These are phyloP conservation scores for Rhombomys opimus DNA, from an alignment of 2,113 vertebrate species.

Conservation along the genomic window DNA sequence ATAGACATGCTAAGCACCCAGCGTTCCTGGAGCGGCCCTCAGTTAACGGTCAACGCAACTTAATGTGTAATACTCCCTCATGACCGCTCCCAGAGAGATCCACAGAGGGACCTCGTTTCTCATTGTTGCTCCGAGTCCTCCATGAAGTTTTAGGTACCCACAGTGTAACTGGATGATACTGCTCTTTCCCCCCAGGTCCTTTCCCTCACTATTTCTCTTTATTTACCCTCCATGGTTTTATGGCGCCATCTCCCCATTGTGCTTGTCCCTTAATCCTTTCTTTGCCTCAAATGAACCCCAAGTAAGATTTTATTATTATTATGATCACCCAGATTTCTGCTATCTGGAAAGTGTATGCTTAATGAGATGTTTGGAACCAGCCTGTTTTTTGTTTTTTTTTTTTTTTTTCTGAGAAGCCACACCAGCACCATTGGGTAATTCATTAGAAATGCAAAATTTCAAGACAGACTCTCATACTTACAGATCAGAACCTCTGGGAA, in stretches of 20 bases:
- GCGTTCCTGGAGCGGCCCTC: no score
- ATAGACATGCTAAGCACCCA: neutral
- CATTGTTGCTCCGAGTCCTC: neutral
- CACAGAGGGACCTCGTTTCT: neutral
- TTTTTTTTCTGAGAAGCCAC: neutral
- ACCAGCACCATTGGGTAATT: neutral
- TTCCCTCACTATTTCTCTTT: neutral
- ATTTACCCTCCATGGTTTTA: no score
- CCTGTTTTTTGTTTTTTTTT: no score
- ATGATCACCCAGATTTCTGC: neutral
- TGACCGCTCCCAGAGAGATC: neutral
- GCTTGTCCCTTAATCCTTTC: neutral
- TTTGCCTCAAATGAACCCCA: neutral
- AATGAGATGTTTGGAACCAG: neutral
- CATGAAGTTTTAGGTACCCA: neutral
- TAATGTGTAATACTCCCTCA: no score
- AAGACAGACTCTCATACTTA: neutral
- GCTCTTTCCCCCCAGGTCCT: no score
- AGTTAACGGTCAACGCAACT: fast-evolving
- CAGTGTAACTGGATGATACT: no score
- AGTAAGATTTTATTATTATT: neutral
- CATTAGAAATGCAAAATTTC: neutral
- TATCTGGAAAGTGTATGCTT: neutral
- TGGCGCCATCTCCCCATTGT: neutral
- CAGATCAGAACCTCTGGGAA: neutral